Conservation (phyloP, 2,113 vertebrate species). For the Neogobius melanostomus region DNA sequence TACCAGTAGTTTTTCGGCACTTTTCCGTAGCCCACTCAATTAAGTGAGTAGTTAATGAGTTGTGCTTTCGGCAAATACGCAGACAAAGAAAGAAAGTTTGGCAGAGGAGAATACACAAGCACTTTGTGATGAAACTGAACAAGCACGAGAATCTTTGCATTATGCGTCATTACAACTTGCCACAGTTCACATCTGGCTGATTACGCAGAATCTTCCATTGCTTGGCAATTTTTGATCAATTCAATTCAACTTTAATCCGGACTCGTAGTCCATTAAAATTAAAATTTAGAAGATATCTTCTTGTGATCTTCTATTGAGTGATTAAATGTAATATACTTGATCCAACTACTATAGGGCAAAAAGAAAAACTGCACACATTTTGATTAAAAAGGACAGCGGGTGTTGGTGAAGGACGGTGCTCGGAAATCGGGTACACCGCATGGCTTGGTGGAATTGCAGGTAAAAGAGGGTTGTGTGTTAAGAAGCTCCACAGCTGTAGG, state of each 20-base stretch:
- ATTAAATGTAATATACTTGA: background rate
- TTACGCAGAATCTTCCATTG: background rate
- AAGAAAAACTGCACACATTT: too few species aligned
- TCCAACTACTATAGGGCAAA: background rate
- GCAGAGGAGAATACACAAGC: constrained; percentile 10
- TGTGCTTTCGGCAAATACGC: constrained; percentile 34
- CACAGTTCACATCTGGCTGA: background rate
- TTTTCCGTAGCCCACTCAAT: constrained; percentile 32
- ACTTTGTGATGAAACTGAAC: background rate
- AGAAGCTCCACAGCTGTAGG: too few species aligned
- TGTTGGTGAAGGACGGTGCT: too few species aligned
- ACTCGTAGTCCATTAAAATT: too few species aligned
- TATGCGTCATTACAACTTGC: background rate
- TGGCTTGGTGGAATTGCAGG: too few species aligned
- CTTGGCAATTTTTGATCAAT: background rate
- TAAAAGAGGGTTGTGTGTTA: too few species aligned
- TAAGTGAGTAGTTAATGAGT: constrained; percentile 37
- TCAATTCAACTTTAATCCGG: too few species aligned
- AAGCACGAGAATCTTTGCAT: background rate
- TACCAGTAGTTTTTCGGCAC: constrained; percentile 17
- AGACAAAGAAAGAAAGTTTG: constrained; percentile 2
- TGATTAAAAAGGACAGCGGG: too few species aligned
- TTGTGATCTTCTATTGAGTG: background rate
- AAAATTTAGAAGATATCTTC: background rate
- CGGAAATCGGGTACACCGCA: too few species aligned